Evolutionary conservation across 2,888 invertebrate genomes (phyloP), one percentile per base, ranked within the genome.

Genomic region (Ophion costatus): DNA sequence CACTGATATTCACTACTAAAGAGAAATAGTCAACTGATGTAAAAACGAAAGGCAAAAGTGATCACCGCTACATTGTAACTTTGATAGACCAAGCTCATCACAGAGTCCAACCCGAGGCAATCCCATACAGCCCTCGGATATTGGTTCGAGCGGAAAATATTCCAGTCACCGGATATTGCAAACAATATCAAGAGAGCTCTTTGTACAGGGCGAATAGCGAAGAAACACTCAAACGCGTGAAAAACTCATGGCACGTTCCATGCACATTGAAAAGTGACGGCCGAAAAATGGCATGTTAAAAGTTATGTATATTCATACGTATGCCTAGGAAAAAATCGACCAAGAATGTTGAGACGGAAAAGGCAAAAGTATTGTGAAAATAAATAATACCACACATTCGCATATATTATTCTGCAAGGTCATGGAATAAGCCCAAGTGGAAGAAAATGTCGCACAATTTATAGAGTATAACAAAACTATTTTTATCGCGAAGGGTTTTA

Each of bases 151-250:
- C 61, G 59, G 17, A 61, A 74, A 67, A 80, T 67, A 45, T 80
- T 61, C 20, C 22, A 73, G 64, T 81, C n/a, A 64, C 63, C 61
- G 70, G 63, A 79, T 79, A 79, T 79, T 71, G 29, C 51, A 79
- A 70, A 75, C 56, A 56, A 66, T 6, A 76, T 20, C n/a, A 22
- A 57, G 10, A 67, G 45, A 33, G n/a, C 57, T 73, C 20, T 20
- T 64, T 56, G 10, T 11, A 20, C 9, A 20, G 20, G 7, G 29
- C 14, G 10, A 56, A 63, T 45, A 51, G 17, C 29, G 24, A 14
- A 29, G 24, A 29, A 33, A 20, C 51, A 56, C 38, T 76, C 20
- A 11, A 33, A 76, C 33, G 17, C 11, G 6, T 51, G 51, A 33
- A 7, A 33, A 56, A 76, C 24, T 6, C 1, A 22, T 59, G 45